Conservation (phyloP, 2,113 vertebrate species). For the Asarcornis scutulata region DNA sequence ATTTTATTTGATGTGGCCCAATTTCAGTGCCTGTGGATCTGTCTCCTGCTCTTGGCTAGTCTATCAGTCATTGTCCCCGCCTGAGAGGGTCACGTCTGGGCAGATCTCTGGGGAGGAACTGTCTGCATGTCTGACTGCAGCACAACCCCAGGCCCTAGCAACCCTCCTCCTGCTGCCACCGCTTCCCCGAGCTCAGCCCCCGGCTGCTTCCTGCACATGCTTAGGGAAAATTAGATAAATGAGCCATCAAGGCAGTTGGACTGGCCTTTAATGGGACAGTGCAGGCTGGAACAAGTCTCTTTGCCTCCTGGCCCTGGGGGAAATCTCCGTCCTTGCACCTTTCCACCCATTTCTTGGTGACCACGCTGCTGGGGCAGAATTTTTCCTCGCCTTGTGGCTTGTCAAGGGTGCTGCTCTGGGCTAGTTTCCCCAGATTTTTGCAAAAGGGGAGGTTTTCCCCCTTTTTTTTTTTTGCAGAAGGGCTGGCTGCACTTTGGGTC, state of each 20-base stretch:
- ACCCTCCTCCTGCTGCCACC: conserved; percentile 45
- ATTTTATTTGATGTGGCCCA: background rate
- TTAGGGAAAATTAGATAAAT: conserved; percentile 73
- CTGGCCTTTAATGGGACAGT: background rate
- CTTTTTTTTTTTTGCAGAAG: rapidly evolving
- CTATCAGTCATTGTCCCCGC: conserved; percentile 44
- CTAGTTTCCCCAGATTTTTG: rapidly evolving
- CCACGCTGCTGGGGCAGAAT: background rate
- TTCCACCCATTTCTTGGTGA: rapidly evolving
- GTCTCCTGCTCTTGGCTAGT: background rate
- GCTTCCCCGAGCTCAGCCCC: conserved; percentile 46
- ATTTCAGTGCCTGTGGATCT: conserved; percentile 16
- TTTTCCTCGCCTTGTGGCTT: background rate
- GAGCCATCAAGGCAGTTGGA: conserved; percentile 7
- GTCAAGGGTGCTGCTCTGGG: background rate
- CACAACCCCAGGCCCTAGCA: conserved; percentile 70
- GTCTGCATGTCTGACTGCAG: conserved; percentile 79
- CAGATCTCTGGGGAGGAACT: conserved; percentile 75
- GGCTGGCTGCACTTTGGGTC: rapidly evolving
- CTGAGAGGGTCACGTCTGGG: conserved; percentile 85
- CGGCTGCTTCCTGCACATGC: conserved; percentile 62
- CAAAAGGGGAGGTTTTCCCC: background rate
- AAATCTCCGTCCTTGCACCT: background rate
- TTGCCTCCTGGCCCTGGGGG: background rate
- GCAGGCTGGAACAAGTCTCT: background rate